Conservation (phyloP, 1,140 invertebrate species). For the Tetranychus cinnabarinus region DNA sequence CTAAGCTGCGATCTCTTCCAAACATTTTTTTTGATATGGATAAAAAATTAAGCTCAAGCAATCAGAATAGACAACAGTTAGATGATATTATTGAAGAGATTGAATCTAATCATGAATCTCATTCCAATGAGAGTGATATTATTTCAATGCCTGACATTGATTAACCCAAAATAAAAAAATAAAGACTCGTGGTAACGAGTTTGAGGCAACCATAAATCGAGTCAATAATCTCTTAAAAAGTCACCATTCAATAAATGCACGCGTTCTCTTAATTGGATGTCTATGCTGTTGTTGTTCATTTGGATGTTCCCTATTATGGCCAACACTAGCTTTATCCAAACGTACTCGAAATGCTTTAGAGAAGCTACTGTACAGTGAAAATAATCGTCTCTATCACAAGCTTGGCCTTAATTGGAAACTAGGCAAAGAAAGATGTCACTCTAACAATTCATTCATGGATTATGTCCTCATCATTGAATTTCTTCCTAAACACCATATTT, state of each 20-base stretch:
- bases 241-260: slow-evolving; percentile 10
- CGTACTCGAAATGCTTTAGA: slow-evolving; percentile 6
- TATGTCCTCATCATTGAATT: slow-evolving; percentile 11
- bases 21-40: no score
- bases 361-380: slow-evolving; percentile 10
- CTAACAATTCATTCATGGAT: slow-evolving; percentile 11
- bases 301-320: slow-evolving; percentile 10
- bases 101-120: neutral
- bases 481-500: slow-evolving; percentile 9
- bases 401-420: slow-evolving; percentile 11
- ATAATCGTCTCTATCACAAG: slow-evolving; percentile 8
- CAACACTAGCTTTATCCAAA: slow-evolving; percentile 9
- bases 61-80: neutral
- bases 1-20: no score
- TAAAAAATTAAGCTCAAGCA: no score
- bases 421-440: slow-evolving; percentile 7
- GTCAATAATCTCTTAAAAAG: slow-evolving; percentile 6
- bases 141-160: neutral
- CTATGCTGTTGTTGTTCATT: slow-evolving; percentile 11
- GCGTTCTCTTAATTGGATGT: slow-evolving; percentile 10
- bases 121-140: neutral
- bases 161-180: slow-evolving; percentile 5
- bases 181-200: slow-evolving; percentile 10
- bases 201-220: slow-evolving; percentile 5
- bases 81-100: slow-evolving; percentile 6